Evolutionary conservation across 2,797 vertebrate genomes (phyloP).

Genomic region (Danio aesculapii): DNA sequence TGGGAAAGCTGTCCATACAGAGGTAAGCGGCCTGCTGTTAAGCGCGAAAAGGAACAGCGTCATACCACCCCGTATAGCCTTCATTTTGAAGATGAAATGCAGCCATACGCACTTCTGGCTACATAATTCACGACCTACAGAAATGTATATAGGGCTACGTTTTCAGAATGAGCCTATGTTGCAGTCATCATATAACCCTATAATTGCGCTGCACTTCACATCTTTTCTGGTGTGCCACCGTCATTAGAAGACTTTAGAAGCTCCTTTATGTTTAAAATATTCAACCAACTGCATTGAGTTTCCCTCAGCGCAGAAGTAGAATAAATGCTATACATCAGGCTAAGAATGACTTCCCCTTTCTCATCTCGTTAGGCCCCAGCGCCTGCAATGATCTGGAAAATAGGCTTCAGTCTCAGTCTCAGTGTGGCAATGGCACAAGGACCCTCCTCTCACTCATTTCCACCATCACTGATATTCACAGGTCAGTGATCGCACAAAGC

Average conservation of each 20-base stretch:
- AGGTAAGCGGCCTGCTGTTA: too few relatives aligned
- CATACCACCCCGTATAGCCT: too few relatives aligned
- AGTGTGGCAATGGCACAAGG: conserved; percentile 55
- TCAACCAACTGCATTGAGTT: background rate
- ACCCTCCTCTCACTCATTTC: conserved; percentile 58
- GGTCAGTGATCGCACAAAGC: conserved; percentile 60
- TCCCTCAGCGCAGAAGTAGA: conserved; percentile 25
- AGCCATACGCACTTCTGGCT: too few relatives aligned
- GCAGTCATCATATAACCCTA: too few relatives aligned
- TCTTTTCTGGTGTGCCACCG: background rate
- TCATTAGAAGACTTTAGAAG: background rate
- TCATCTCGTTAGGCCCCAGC: conserved; percentile 57
- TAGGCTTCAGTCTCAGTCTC: conserved; percentile 59
- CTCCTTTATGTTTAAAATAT: conserved; percentile 3
- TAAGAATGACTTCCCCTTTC: conserved; percentile 52
- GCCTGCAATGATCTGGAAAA: conserved; percentile 66
- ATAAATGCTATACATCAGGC: conserved; percentile 37
- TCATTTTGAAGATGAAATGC: too few relatives aligned
- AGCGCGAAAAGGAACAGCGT: too few relatives aligned
- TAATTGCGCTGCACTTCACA: background rate
- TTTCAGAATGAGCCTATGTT: too few relatives aligned
- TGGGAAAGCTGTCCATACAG: too few relatives aligned
- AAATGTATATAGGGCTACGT: too few relatives aligned
- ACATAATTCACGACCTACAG: too few relatives aligned
- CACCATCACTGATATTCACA: conserved; percentile 63